These are phyloP conservation scores for Lagopus muta DNA, from an alignment of 2,113 vertebrate genomes.

Conservation along the genomic window DNA sequence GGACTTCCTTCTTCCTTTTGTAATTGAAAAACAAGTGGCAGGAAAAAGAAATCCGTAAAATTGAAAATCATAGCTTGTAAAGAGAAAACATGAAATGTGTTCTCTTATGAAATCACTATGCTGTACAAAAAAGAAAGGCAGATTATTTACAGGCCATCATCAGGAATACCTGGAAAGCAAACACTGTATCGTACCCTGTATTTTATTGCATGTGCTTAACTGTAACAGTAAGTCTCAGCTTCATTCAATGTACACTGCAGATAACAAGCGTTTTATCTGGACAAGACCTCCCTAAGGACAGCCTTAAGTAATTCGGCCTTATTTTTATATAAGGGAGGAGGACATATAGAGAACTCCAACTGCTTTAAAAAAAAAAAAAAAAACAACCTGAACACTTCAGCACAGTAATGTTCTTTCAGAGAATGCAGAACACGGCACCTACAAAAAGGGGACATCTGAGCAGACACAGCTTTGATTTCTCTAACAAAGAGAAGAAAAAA, in stretches of 20 bases:
- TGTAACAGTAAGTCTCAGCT: background rate
- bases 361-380: background rate
- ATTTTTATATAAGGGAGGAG: background rate
- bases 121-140: background rate
- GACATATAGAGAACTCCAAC: rapidly evolving
- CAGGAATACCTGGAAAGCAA: background rate
- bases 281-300: background rate
- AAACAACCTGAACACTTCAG: background rate
- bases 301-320: background rate
- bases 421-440: background rate
- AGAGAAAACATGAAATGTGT: background rate
- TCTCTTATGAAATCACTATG: background rate
- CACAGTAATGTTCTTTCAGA: background rate
- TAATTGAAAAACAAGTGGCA: background rate
- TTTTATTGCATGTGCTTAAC: background rate
- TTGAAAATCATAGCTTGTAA: background rate
- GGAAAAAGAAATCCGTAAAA: background rate
- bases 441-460: background rate
- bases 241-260: background rate
- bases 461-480: background rate
- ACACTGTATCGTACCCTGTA: background rate
- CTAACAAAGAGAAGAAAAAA: background rate
- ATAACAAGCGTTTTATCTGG: background rate
- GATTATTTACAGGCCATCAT: background rate
- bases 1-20: background rate